phyloP scores from a whole-genome alignment of 1,140 invertebrate genomes.

The Meloidogyne floridensis region DNA sequence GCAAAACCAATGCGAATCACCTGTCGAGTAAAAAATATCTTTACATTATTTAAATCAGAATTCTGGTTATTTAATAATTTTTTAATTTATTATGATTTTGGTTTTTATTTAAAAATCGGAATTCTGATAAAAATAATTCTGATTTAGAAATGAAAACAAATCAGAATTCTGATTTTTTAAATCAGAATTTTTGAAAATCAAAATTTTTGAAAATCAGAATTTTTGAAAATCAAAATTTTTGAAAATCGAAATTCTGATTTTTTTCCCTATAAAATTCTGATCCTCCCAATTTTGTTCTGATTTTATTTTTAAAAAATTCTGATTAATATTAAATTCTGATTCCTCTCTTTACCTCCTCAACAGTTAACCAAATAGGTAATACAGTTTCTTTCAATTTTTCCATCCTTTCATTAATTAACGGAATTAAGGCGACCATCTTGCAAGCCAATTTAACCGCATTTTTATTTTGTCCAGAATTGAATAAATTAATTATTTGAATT shows the following conservation, averaged over 20 bases:
- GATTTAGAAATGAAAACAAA: background rate
- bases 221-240: no score
- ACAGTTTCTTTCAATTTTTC: background rate
- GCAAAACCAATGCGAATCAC: slow-evolving; percentile 49
- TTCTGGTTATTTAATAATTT: no score
- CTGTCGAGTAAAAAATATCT: slow-evolving; percentile 19
- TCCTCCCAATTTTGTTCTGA: no score
- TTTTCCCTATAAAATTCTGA: no score
- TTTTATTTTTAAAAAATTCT: no score
- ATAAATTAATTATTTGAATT: slow-evolving; percentile 14
- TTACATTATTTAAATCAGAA: no score
- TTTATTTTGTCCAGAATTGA: slow-evolving; percentile 1
- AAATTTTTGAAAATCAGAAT: no score
- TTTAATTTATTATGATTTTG: no score
- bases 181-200: background rate
- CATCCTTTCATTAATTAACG: slow-evolving; percentile 20
- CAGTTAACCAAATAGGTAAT: slow-evolving; percentile 47
- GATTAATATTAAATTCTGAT: no score
- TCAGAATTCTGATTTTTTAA: background rate
- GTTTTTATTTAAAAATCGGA: background rate
- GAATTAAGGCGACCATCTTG: slow-evolving; percentile 35
- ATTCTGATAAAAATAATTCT: no score
- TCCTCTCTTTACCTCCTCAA: slow-evolving; percentile 41
- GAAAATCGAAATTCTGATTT: no score
- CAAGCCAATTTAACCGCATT: slow-evolving; percentile 42